Evolutionary conservation across 1,140 invertebrate genomes (phyloP).

Genomic region (Drosophila pachea): DNA sequence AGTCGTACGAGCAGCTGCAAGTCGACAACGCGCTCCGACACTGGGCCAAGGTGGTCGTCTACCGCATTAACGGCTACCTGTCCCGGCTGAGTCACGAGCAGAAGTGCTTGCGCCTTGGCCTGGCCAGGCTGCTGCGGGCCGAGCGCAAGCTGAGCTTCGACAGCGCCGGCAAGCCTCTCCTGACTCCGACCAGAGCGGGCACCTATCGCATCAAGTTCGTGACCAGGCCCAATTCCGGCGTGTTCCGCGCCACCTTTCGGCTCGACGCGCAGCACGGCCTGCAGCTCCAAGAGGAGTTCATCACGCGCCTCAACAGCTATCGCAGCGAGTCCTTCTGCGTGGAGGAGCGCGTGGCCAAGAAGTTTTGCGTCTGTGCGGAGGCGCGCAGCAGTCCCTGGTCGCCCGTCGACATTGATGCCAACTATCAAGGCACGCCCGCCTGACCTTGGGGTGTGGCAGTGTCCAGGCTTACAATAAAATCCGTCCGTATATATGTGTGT

Average conservation of each 20-base stretch:
- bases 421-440: not conserved
- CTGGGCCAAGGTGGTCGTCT: constrained; percentile 78
- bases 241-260: constrained; percentile 16
- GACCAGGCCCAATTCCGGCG: constrained; percentile 17
- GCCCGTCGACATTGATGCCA: not conserved
- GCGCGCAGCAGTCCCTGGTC: not conserved
- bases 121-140: constrained; percentile 4
- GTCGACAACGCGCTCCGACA: constrained; percentile 66
- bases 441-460: no score
- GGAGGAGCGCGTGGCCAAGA: constrained; percentile 23
- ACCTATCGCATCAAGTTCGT: constrained; percentile 33
- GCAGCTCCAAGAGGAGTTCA: constrained; percentile 5
- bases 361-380: constrained; percentile 24
- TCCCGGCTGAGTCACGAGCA: constrained; percentile 55
- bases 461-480: not conserved
- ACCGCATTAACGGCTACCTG: constrained; percentile 77
- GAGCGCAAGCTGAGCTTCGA: constrained; percentile 31
- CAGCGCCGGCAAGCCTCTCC: not conserved
- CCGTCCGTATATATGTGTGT: not conserved
- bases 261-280: not conserved
- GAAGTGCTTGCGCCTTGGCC: constrained; percentile 16
- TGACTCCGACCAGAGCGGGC: not conserved
- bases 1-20: constrained; percentile 77
- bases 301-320: constrained; percentile 39
- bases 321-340: constrained; percentile 34